Conservation (phyloP, 53 echinoderm and acorn worm species). For the Mesocentrotus franciscanus region DNA sequence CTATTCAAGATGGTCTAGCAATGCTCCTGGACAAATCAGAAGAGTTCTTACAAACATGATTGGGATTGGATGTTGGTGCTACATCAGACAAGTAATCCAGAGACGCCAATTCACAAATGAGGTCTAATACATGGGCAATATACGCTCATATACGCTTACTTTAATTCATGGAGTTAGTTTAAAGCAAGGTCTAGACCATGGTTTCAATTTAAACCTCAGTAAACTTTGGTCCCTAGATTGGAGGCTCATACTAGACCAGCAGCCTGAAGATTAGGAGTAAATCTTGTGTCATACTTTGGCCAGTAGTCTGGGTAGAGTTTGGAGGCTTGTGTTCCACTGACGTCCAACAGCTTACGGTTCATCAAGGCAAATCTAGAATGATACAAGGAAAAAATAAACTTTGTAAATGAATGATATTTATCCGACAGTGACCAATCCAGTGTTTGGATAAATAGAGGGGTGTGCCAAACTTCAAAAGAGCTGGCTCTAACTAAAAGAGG, state of each 20-base stretch:
- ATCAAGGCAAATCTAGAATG: conserved; percentile 79
- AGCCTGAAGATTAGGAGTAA: conserved; percentile 45
- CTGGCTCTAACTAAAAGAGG: too few relatives aligned
- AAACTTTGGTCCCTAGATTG: not conserved
- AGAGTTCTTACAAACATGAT: not conserved
- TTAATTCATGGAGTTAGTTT: not conserved
- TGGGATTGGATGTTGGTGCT: not conserved
- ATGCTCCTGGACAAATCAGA: not conserved
- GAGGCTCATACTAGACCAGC: conserved; percentile 53
- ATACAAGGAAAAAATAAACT: not conserved
- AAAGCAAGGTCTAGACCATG: not conserved
- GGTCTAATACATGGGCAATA: not conserved
- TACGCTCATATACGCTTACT: not conserved
- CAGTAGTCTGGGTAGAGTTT: conserved; percentile 88
- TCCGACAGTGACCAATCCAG: not conserved
- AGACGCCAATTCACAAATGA: not conserved
- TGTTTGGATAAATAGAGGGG: not conserved
- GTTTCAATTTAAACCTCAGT: not conserved
- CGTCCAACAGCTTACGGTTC: conserved; percentile 89
- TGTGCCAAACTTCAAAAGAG: too few relatives aligned
- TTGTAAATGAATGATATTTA: not conserved
- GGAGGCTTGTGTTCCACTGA: conserved; percentile 78
- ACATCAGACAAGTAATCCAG: not conserved
- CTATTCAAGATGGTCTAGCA: not conserved
- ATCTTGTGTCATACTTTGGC: conserved; percentile 82